Evolutionary conservation across 2,888 invertebrate genomes (phyloP), one percentile per base, ranked within the genome.

Genomic region (Eupeodes latifasciatus): DNA sequence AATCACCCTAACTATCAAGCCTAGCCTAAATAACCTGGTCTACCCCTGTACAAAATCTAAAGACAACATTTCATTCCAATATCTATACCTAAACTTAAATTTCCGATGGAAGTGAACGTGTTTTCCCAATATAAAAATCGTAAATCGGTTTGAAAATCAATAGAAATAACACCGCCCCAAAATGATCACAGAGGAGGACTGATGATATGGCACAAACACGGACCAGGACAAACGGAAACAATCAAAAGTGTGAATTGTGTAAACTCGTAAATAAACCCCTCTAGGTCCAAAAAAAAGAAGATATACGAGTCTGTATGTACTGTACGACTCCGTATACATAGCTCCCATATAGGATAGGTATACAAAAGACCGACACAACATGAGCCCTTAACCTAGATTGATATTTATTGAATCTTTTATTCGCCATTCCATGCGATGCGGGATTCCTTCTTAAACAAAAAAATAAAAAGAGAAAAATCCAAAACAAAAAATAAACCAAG

Each of bases 221-320:
- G 0, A 27, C 36, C 59, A 11, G 61, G 40, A 69, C 78, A 14
- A n/a, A 44, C 55, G 27, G 53, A 83, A 72, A 83, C 83, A 87
- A 76, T 83, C 75, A 76, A 80, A 76, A 34, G 86, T 87, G 86
- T 80, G 83, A 83, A 72, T 79, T 87, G 83, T 80, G 79, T 76
- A 87, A 79, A 76, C 51, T 80, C 76, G 59, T 83, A 83, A 83
- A 80, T 80, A 79, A 76, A 67, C 40, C 51, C 40, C 61, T 62
- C 51, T 6, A 69, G 69, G 51, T 47, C 49, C 34, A 47, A 12
- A 4, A 55, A 40, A 40, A 4, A 40, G 9, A 40, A 40, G 40
- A 40, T 40, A 40, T 40, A 40, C 9, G 40, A 7, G 40, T 40
- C 40, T 40, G 40, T 40, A 40, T 27, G 27, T 40, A 40, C 40